These are phyloP conservation scores for Rhinopomastus cyanomelas DNA, from an alignment of 2,113 vertebrate species.

Conservation along the genomic window DNA sequence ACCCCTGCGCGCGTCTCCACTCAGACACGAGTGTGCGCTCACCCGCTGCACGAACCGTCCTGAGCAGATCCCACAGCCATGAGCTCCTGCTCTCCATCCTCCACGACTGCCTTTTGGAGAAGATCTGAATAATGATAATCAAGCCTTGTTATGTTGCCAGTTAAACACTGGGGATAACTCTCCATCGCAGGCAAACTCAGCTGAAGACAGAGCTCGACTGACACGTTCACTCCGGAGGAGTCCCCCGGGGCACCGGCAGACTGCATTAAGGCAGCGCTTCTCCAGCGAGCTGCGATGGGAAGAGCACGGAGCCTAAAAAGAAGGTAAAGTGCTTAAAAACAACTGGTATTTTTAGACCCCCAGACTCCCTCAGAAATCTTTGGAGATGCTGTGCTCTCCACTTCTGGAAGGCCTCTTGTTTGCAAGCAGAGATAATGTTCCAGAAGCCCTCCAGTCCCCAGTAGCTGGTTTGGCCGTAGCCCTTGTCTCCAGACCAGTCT, in stretches of 20 bases:
- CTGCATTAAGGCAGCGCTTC: background rate
- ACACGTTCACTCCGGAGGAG: background rate
- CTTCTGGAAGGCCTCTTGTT: background rate
- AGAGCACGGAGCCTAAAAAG: background rate
- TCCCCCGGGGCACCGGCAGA: background rate
- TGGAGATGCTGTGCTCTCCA: background rate
- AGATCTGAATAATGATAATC: background rate
- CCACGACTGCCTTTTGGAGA: background rate
- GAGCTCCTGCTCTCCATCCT: background rate
- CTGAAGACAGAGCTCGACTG: background rate
- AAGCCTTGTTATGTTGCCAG: background rate
- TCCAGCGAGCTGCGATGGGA: slow-evolving; percentile 11
- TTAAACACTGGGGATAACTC: slow-evolving; percentile 44
- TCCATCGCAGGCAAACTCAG: background rate
- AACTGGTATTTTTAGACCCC: slow-evolving; percentile 2
- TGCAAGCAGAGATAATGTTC: background rate
- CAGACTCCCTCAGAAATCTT: background rate
- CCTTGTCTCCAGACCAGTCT: background rate
- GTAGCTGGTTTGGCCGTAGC: background rate
- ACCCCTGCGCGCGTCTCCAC: background rate
- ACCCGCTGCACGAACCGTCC: background rate
- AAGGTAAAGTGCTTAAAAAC: slow-evolving; percentile 51
- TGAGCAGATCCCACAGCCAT: background rate
- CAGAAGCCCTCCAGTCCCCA: too few relatives aligned
- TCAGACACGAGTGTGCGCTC: background rate